These are phyloP conservation scores for Beaufortia kweichowensis DNA, from an alignment of 2,113 vertebrate genomes.

Conservation along the genomic window DNA sequence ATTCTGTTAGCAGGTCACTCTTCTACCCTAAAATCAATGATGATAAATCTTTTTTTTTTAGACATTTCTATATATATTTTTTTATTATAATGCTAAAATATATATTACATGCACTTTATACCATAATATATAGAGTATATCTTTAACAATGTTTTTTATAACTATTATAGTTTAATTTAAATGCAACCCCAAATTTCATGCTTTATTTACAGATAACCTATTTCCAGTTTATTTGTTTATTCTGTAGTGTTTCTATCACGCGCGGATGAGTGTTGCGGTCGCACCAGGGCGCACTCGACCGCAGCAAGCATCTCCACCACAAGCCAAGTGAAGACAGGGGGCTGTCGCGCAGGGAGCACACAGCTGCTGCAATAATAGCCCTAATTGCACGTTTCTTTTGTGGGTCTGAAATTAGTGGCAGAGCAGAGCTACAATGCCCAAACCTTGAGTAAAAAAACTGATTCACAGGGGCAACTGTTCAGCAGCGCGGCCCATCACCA, in stretches of 20 bases:
- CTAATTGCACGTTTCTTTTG: constrained; percentile 95
- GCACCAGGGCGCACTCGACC: constrained; percentile 50
- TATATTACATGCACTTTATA: not conserved
- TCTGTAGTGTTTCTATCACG: constrained; percentile 52
- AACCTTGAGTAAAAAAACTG: constrained; percentile 81
- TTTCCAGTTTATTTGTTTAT: constrained; percentile 15
- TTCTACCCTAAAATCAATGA: constrained; percentile 18
- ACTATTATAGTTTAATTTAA: not conserved
- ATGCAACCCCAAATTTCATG: not conserved
- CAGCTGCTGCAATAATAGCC: constrained; percentile 95
- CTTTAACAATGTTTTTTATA: no score
- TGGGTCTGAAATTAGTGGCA: constrained; percentile 90
- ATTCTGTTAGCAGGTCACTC: constrained; percentile 2
- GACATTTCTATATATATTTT: not conserved
- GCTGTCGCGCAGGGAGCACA: constrained; percentile 77
- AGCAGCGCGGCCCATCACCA: constrained; percentile 80
- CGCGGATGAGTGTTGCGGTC: constrained; percentile 57
- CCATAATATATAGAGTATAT: no score
- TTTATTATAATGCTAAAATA: not conserved
- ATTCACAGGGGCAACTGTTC: constrained; percentile 81
- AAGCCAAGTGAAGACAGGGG: constrained; percentile 62
- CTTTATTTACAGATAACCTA: not conserved
- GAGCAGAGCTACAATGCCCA: constrained; percentile 88
- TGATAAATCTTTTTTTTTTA: not conserved
- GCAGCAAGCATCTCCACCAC: constrained; percentile 44